Percentiles rank a stretch among this genome's conserved stretches.
phyloP scores from a whole-genome alignment of 1,140 invertebrate species.

The Pantala flavescens region DNA sequence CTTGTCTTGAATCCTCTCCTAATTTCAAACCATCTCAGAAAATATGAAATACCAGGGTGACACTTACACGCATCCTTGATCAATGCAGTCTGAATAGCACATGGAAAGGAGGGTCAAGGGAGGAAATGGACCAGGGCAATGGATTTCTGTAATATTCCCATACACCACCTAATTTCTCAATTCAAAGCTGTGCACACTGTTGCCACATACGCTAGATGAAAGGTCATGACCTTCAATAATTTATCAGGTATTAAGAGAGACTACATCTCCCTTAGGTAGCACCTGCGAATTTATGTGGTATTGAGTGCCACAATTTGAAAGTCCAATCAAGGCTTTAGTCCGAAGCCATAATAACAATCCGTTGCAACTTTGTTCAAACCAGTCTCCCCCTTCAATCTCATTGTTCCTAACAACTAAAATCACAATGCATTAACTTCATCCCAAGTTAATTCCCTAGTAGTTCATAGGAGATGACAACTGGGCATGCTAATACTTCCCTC shows the following conservation, averaged over 20 bases:
- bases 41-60: constrained; percentile 7
- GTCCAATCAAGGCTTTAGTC: not conserved
- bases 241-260: not conserved
- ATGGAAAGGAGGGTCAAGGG: not conserved
- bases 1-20: not conserved
- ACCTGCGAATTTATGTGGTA: not conserved
- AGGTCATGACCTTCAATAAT: not conserved
- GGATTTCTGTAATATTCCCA: not conserved
- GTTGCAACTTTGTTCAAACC: not conserved
- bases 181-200: not conserved
- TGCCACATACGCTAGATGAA: not conserved
- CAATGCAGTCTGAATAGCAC: not conserved
- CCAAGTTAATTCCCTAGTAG: not conserved
- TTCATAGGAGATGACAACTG: not conserved
- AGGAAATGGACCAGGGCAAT: not conserved
- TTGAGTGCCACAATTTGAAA: not conserved
- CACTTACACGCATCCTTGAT: not conserved
- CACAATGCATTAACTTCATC: not conserved
- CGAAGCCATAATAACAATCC: not conserved
- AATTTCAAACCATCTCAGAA: not conserved
- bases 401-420: not conserved
- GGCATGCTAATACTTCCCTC: constrained; percentile 4
- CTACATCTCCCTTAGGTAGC: not conserved
- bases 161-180: not conserved
- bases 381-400: not conserved